phyloP scores from a whole-genome alignment of 2,888 invertebrate genomes.

The Augochlorella aurata region DNA sequence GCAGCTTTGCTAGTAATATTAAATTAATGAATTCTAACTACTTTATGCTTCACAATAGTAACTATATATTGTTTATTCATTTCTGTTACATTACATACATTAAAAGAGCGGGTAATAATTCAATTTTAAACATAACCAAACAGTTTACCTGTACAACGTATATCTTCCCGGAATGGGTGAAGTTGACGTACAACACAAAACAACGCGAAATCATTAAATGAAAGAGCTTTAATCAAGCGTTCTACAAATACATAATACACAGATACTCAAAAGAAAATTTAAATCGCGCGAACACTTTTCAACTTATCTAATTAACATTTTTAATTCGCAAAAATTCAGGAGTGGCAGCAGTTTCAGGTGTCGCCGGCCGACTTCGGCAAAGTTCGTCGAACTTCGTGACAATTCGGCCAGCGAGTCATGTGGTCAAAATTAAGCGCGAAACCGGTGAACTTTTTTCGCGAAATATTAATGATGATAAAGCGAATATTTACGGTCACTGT shows the following conservation, averaged over 20 bases:
- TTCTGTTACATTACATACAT: background rate
- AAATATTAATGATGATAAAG: background rate
- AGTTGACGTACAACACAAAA: too few species aligned
- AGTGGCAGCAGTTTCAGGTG: background rate
- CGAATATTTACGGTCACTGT: background rate
- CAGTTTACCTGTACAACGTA: too few species aligned
- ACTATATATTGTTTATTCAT: background rate
- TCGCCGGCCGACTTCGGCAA: constrained; percentile 29
- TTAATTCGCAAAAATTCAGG: background rate
- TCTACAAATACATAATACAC: too few species aligned
- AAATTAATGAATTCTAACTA: too few species aligned
- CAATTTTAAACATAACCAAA: too few species aligned
- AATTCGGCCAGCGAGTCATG: constrained; percentile 31
- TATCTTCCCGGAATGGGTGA: too few species aligned
- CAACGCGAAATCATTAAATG: too few species aligned
- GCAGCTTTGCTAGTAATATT: too few species aligned
- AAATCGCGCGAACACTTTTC: background rate
- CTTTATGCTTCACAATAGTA: too few species aligned
- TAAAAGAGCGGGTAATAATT: too few species aligned
- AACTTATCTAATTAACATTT: background rate
- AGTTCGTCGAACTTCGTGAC: constrained; percentile 40
- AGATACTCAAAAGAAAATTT: too few species aligned
- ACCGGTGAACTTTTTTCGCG: constrained; percentile 10
- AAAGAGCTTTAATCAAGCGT: too few species aligned
- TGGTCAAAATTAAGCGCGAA: constrained; percentile 53